phyloP scores from a whole-genome alignment of 2,113 vertebrate genomes.

The Psophia crepitans region DNA sequence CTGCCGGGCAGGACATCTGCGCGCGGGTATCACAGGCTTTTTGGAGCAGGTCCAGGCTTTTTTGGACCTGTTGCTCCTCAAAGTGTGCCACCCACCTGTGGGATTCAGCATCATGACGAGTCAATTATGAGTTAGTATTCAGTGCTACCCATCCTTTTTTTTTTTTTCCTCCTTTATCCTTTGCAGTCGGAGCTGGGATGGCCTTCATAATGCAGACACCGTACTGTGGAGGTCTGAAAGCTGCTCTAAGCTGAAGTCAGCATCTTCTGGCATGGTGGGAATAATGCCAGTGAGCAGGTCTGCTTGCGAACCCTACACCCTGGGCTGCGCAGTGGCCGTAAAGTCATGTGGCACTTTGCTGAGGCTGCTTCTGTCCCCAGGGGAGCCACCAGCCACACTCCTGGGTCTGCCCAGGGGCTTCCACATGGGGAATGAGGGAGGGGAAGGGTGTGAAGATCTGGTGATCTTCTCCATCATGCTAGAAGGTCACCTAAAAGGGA shows the following conservation, averaged over 20 bases:
- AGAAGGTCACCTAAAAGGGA: background rate
- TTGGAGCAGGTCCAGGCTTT: background rate
- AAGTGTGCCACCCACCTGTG: background rate
- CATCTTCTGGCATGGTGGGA: background rate
- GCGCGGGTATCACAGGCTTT: background rate
- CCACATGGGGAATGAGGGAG: background rate
- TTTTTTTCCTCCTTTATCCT: rapidly evolving
- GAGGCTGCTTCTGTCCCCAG: background rate
- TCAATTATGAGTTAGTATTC: background rate
- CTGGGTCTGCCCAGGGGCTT: background rate
- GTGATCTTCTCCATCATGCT: background rate
- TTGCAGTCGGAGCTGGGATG: background rate
- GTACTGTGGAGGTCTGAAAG: background rate
- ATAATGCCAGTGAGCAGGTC: background rate
- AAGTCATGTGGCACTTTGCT: background rate
- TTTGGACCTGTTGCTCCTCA: background rate
- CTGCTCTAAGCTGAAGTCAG: background rate
- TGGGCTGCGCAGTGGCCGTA: rapidly evolving
- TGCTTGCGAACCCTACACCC: background rate
- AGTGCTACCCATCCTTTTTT: background rate
- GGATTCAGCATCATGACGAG: background rate
- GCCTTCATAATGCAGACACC: background rate
- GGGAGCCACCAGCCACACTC: background rate
- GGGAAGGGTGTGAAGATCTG: background rate
- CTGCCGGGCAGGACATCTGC: background rate